Evolutionary conservation across 1,140 invertebrate species (phyloP).

Genomic region (Drosophila nebulosa): DNA sequence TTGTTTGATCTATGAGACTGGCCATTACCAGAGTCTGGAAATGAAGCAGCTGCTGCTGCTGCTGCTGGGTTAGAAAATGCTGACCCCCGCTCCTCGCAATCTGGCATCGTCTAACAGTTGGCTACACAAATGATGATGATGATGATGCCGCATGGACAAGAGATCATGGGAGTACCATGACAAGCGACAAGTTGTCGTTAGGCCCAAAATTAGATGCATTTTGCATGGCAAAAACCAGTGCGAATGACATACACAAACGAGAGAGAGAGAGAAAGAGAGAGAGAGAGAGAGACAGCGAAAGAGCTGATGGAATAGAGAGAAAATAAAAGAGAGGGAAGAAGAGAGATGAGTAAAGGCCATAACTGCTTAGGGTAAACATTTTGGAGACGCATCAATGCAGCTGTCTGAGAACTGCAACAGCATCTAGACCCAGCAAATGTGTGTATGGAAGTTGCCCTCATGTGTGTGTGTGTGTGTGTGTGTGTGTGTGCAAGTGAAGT

Average conservation of each 20-base stretch:
- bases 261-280: slow-evolving; percentile 7
- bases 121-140: slow-evolving; percentile 68
- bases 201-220: slow-evolving; percentile 77
- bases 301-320: too few species aligned
- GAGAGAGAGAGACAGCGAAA: slow-evolving; percentile 21
- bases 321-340: slow-evolving; percentile 3
- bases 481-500: slow-evolving; percentile 34
- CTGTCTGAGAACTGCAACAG: slow-evolving; percentile 46
- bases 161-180: slow-evolving; percentile 52
- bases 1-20: slow-evolving; percentile 51
- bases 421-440: background rate
- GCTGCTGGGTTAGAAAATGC: slow-evolving; percentile 26
- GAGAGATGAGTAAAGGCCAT: slow-evolving; percentile 17
- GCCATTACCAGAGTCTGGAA: slow-evolving; percentile 48
- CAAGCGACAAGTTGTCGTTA: slow-evolving; percentile 76
- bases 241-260: slow-evolving; percentile 10
- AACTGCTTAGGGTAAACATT: slow-evolving; percentile 60
- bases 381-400: slow-evolving; percentile 66
- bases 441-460: too few species aligned
- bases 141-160: slow-evolving; percentile 46
- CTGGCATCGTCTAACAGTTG: slow-evolving; percentile 41
- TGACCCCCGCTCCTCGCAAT: background rate
- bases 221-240: slow-evolving; percentile 48
- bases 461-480: slow-evolving; percentile 5
- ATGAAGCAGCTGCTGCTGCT: slow-evolving; percentile 48